These are phyloP conservation scores for Hydriomena furcata DNA, from an alignment of 2,888 invertebrate species.

Conservation along the genomic window DNA sequence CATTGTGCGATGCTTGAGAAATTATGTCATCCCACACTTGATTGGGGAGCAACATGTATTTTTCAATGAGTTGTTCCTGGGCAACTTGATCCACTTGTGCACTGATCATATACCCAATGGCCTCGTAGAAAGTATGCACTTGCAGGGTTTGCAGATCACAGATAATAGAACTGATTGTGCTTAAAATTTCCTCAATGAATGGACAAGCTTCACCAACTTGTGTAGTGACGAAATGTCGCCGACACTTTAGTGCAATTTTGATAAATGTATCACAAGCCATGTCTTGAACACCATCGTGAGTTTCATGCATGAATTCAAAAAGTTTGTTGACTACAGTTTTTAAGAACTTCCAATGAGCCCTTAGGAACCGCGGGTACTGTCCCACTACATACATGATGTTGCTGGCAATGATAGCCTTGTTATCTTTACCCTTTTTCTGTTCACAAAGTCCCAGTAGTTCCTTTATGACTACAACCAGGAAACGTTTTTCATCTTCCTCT, in stretches of 20 bases:
- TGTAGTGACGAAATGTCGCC: slow-evolving; percentile 97
- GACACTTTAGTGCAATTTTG: slow-evolving; percentile 99
- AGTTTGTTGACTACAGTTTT: slow-evolving; percentile 99
- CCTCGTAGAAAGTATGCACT: slow-evolving; percentile 99
- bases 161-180: slow-evolving; percentile 97
- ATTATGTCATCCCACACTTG: slow-evolving; percentile 99
- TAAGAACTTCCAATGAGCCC: slow-evolving; percentile 99
- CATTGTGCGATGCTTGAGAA: slow-evolving; percentile 97
- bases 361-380: slow-evolving; percentile 98
- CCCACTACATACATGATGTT: slow-evolving; percentile 99
- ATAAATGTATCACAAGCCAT: slow-evolving; percentile 99
- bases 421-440: slow-evolving; percentile 99
- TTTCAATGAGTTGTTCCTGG: slow-evolving; percentile 97
- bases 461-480: slow-evolving; percentile 99
- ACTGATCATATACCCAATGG: slow-evolving; percentile 99
- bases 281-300: slow-evolving; percentile 99
- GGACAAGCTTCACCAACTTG: slow-evolving; percentile 98
- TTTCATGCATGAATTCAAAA: slow-evolving; percentile 99
- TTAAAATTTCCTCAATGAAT: slow-evolving; percentile 99
- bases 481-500: slow-evolving; percentile 99
- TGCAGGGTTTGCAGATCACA: slow-evolving; percentile 99
- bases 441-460: slow-evolving; percentile 98
- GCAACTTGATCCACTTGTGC: slow-evolving; percentile 95
- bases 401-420: slow-evolving; percentile 99
- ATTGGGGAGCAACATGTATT: slow-evolving; percentile 98